Evolutionary conservation across 2,888 invertebrate genomes (phyloP).

Genomic region (Euproctis similis): DNA sequence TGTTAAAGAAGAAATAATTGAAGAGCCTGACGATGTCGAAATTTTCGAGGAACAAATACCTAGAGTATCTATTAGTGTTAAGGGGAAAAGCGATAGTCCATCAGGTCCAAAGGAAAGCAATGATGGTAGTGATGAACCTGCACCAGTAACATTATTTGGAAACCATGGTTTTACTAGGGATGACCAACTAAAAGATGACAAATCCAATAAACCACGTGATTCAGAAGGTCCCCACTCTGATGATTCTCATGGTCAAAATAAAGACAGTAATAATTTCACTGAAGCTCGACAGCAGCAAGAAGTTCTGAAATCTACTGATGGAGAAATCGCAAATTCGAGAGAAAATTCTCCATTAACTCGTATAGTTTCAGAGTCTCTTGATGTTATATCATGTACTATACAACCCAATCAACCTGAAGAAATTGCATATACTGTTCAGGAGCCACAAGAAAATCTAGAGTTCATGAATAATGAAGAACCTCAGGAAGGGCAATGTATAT

Average conservation of each 20-base stretch:
- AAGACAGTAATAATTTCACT: constrained; percentile 14
- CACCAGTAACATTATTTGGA: constrained; percentile 29
- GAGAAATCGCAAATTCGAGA: constrained; percentile 22
- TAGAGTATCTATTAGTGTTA: constrained; percentile 80
- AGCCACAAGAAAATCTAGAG: constrained; percentile 33
- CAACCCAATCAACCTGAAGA: constrained; percentile 15
- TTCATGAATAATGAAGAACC: constrained; percentile 14
- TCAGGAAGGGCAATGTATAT: constrained; percentile 22
- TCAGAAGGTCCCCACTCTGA: too few relatives aligned
- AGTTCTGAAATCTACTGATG: constrained; percentile 16
- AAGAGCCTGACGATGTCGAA: constrained; percentile 88
- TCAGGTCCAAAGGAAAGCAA: constrained; percentile 37
- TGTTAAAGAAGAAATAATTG: constrained; percentile 87
- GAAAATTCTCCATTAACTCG: constrained; percentile 29
- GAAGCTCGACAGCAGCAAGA: constrained; percentile 28
- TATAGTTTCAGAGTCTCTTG: constrained; percentile 28
- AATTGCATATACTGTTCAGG: constrained; percentile 32
- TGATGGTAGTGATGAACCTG: constrained; percentile 35
- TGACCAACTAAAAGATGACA: constrained; percentile 8
- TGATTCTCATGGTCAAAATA: constrained; percentile 12
- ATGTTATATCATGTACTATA: constrained; percentile 17
- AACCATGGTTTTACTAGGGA: constrained; percentile 9
- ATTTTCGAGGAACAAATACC: constrained; percentile 83
- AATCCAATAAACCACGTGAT: constrained; percentile 12
- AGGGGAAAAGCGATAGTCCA: constrained; percentile 70